A percentile compares a stretch with the other conserved stretches of the same genome.
phyloP scores from a whole-genome alignment of 2,888 invertebrate genomes.

The Eristalis arbustorum region DNA sequence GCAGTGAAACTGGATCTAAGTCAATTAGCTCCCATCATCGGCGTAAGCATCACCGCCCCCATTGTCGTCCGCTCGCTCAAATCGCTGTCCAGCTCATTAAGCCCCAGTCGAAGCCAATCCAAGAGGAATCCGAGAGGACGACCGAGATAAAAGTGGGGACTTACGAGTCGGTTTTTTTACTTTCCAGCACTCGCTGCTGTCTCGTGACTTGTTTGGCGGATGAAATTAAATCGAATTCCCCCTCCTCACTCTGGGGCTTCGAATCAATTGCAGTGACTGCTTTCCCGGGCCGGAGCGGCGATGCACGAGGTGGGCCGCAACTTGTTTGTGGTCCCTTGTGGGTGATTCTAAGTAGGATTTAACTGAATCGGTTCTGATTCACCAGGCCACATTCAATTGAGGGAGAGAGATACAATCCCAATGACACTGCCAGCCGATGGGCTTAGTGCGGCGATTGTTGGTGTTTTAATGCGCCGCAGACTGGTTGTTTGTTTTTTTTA shows the following conservation, averaged over 20 bases:
- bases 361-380: slow-evolving; percentile 36
- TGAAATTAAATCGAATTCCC: neutral
- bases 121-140: neutral
- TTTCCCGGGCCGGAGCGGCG: neutral
- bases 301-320: neutral
- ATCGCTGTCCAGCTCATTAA: neutral
- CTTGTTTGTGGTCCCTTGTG: slow-evolving; percentile 21
- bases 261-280: slow-evolving; percentile 18
- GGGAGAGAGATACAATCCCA: slow-evolving; percentile 4
- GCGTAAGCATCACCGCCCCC: neutral
- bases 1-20: neutral
- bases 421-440: slow-evolving; percentile 21
- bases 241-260: neutral
- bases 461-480: neutral
- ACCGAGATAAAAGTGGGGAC: neutral
- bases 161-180: neutral
- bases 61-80: neutral
- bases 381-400: slow-evolving; percentile 11
- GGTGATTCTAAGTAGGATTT: slow-evolving; percentile 35
- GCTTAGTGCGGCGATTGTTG: neutral
- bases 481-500: neutral
- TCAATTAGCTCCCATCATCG: neutral
- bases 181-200: neutral
- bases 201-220: neutral
- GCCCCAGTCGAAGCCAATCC: neutral